Conservation (phyloP, 2,797 vertebrate genomes). For the Enteromius fasciolatus region DNA sequence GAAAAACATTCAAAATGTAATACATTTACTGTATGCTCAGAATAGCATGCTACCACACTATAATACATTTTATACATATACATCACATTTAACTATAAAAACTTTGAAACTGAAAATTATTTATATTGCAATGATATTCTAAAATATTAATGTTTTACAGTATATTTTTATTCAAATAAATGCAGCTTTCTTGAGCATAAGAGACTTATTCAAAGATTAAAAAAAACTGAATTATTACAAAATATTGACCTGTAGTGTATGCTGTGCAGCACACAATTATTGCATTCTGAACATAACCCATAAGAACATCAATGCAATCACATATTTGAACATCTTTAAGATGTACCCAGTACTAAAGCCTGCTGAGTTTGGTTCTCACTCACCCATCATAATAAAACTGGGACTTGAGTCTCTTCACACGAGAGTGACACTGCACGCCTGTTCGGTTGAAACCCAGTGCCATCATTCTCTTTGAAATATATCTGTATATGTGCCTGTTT, state of each 20-base stretch:
- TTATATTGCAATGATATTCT: not conserved
- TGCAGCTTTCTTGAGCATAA: not conserved
- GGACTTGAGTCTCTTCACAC: conserved; percentile 76
- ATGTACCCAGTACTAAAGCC: not conserved
- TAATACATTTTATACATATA: not conserved
- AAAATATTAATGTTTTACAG: not conserved
- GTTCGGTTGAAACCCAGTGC: conserved; percentile 69
- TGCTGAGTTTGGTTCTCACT: conserved; percentile 39
- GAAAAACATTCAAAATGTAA: conserved; percentile 1
- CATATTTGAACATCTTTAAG: not conserved
- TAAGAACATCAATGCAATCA: not conserved
- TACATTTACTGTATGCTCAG: not conserved
- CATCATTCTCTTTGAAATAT: conserved; percentile 74
- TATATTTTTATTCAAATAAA: not conserved
- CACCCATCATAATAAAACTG: conserved; percentile 76
- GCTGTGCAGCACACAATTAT: not conserved
- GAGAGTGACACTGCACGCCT: conserved; percentile 78
- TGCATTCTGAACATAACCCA: not conserved
- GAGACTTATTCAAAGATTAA: not conserved
- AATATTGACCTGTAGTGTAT: not conserved
- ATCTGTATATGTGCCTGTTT: conserved; percentile 76
- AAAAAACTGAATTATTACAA: not conserved
- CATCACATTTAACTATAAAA: not conserved
- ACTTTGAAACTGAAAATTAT: too few species aligned
- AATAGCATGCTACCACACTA: not conserved